Evolutionary conservation across 92 coral and sea anemone species (phyloP).

Genomic region (Phenganax marumi): DNA sequence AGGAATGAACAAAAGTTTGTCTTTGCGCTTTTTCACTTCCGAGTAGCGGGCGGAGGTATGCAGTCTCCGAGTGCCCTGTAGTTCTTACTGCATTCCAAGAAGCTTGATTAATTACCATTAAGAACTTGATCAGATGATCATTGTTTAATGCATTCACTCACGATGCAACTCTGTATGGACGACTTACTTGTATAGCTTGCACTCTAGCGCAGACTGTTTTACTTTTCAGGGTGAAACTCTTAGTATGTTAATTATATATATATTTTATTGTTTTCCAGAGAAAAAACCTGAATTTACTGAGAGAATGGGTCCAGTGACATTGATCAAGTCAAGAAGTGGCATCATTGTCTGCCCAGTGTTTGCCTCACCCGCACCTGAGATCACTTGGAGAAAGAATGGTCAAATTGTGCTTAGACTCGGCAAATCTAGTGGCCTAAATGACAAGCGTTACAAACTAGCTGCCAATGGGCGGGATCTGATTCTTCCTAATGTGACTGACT

Average conservation of each 20-base stretch:
- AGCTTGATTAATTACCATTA: too few species aligned
- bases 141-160: not conserved
- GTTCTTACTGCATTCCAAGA: too few species aligned
- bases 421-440: not conserved
- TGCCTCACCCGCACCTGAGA: slow-evolving; percentile 17
- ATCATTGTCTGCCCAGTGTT: slow-evolving; percentile 13
- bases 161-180: too few species aligned
- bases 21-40: too few species aligned
- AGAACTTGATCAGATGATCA: not conserved
- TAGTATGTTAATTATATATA: too few species aligned
- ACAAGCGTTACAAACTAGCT: not conserved
- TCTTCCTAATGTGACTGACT: not conserved
- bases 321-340: not conserved
- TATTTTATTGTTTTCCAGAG: not conserved
- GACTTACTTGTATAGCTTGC: too few species aligned
- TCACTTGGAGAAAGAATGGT: slow-evolving; percentile 19
- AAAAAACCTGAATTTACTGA: slow-evolving; percentile 23
- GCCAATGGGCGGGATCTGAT: not conserved
- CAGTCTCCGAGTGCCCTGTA: too few species aligned
- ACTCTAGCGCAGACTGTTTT: too few species aligned
- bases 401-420: not conserved
- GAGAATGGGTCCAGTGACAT: slow-evolving; percentile 26
- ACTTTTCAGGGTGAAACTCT: too few species aligned
- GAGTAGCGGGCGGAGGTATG: too few species aligned
- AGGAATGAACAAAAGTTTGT: too few species aligned